These are phyloP conservation scores for Apteryx mantelli DNA, from an alignment of 2,113 vertebrate genomes.

Conservation along the genomic window DNA sequence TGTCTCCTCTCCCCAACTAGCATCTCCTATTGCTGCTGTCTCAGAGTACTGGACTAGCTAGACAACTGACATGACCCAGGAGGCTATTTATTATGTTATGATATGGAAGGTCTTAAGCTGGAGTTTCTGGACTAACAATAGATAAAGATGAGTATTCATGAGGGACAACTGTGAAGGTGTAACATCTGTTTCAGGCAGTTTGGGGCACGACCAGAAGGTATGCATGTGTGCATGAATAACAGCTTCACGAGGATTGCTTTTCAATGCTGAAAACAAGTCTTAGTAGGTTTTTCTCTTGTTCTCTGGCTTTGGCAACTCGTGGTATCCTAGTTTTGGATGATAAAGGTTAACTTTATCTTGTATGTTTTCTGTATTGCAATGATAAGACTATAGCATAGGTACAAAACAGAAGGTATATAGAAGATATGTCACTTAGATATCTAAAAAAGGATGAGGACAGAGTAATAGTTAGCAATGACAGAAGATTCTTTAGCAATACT, in stretches of 20 bases:
- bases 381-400: neutral
- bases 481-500: neutral
- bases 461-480: neutral
- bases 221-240: neutral
- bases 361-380: neutral
- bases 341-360: neutral
- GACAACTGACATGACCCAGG: neutral
- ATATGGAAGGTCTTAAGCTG: neutral
- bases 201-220: neutral
- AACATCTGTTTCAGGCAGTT: neutral
- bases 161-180: neutral
- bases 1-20: neutral
- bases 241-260: neutral
- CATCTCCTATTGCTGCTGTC: accelerated
- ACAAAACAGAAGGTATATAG: neutral
- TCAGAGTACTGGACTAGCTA: neutral
- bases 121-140: neutral
- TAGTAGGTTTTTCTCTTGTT: neutral
- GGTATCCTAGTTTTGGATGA: neutral
- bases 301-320: neutral
- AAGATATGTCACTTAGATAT: neutral
- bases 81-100: neutral
- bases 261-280: neutral
- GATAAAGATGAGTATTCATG: neutral
- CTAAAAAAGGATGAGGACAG: neutral